Conservation (phyloP, 2,797 vertebrate species). For the Pseudotriccus pelzelni region DNA sequence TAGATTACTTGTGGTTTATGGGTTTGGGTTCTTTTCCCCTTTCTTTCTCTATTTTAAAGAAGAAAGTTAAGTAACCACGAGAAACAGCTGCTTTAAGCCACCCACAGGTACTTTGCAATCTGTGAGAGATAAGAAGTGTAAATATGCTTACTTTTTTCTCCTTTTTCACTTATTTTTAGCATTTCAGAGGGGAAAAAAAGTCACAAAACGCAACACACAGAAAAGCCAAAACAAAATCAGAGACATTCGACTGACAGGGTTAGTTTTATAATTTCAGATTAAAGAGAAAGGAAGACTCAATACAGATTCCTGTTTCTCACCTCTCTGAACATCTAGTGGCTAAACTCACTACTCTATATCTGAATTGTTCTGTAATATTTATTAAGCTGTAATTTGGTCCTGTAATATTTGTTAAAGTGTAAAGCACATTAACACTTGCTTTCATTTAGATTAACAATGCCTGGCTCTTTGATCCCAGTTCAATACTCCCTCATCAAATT, state of each 20-base stretch:
- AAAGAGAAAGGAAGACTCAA: not conserved
- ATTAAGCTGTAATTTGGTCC: not conserved
- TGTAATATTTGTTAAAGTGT: not conserved
- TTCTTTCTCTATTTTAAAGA: not conserved
- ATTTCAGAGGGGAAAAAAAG: not conserved
- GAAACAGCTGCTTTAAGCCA: slow-evolving; percentile 30
- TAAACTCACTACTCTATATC: not conserved
- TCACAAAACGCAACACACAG: not conserved
- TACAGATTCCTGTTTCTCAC: not conserved
- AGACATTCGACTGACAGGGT: not conserved
- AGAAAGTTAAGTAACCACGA: not conserved
- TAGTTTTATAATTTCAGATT: not conserved
- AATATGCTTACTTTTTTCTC: not conserved
- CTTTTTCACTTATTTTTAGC: slow-evolving; percentile 9
- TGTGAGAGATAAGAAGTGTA: not conserved
- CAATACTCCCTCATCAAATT: not conserved
- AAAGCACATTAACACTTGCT: not conserved
- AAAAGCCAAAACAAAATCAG: not conserved
- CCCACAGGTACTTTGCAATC: slow-evolving; percentile 13
- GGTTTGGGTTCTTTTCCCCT: not conserved
- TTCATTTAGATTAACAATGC: not conserved
- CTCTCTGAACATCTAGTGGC: not conserved
- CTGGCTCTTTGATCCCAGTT: not conserved
- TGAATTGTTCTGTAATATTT: not conserved
- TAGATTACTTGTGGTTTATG: not conserved